Conservation (phyloP, 2,888 invertebrate genomes). For the Cremastobaeus sp. region DNA sequence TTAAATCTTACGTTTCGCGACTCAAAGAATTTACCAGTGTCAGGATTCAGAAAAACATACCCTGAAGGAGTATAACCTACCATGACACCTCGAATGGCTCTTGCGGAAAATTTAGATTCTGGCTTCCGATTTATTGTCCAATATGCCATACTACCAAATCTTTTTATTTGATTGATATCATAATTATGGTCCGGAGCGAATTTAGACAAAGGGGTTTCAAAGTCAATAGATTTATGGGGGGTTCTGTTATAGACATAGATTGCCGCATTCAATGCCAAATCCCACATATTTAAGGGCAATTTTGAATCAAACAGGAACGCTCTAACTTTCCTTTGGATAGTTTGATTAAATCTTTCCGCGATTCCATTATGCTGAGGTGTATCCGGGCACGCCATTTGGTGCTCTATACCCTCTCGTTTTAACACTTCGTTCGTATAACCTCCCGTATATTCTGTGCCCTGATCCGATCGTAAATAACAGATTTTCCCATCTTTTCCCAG, state of each 20-base stretch:
- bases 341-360: conserved; percentile 50
- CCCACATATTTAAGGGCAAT: not conserved
- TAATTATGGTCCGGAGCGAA: not conserved
- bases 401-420: conserved; percentile 13
- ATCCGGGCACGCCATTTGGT: conserved; percentile 18
- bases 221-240: conserved; percentile 1
- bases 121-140: not conserved
- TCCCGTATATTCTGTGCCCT: conserved; percentile 30
- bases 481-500: conserved; percentile 61
- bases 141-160: conserved; percentile 16
- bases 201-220: not conserved
- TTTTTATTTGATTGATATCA: conserved; percentile 4
- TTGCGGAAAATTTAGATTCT: not conserved
- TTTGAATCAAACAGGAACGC: not conserved
- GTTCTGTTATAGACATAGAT: not conserved
- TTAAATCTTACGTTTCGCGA: conserved; percentile 57
- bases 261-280: conserved; percentile 4
- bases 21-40: conserved; percentile 43
- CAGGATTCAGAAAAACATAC: conserved; percentile 12
- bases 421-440: conserved; percentile 18
- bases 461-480: conserved; percentile 63
- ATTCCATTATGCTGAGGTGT: conserved; percentile 54
- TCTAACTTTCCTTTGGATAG: conserved; percentile 3
- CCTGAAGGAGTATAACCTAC: conserved; percentile 18
- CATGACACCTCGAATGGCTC: conserved; percentile 35